Evolutionary conservation across 2,113 vertebrate species (phyloP), one percentile per base, ranked within the genome.

Genomic region (Tyrannus savana): DNA sequence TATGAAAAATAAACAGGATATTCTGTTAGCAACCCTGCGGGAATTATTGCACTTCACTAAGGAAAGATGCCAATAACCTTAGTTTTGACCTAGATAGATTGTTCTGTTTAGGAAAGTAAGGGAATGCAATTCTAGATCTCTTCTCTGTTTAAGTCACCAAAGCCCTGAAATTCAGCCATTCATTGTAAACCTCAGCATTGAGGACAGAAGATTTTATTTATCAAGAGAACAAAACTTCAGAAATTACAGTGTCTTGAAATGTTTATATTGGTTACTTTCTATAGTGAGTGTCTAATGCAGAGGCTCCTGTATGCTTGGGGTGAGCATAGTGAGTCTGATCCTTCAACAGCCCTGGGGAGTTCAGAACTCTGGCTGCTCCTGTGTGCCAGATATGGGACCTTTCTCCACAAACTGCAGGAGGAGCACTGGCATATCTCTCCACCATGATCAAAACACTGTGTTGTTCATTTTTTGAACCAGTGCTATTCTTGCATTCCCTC

Each of bases 41-140:
- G 96, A 95, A 95, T 93, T 93, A 93, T 88, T 97, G 76, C 96
- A 89, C 95, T 90, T 95, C 52, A 31, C 56, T 87, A 33, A 95
- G 96, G 96, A 96, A 96, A 90, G 94, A 84, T 96, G 96, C 96
- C 96, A 94, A 72, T 96, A 97, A 93, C 90, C 90, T 96, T 93
- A 14, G 83, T 95, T 96, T 93, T 97, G 96, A 96, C 96, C 96
- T 95, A 97, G 93, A 96, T 97, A 95, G 88, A 92, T 94, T 1
- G 6, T 78, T 95, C 95, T 95, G 80, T 82, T 96, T 84, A 76
- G 92, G 77, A 89, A 96, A 77, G 90, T 89, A 89, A 73, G 86
- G 69, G 58, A 97, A 89, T 68, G 62, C 60, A 81, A 72, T 78
- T 96, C 88, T 92, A 92, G 92, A 90, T 94, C 69, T 79, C 83